These are phyloP conservation scores for Celastrina argiolus DNA, from an alignment of 2,888 invertebrate genomes.

Conservation along the genomic window DNA sequence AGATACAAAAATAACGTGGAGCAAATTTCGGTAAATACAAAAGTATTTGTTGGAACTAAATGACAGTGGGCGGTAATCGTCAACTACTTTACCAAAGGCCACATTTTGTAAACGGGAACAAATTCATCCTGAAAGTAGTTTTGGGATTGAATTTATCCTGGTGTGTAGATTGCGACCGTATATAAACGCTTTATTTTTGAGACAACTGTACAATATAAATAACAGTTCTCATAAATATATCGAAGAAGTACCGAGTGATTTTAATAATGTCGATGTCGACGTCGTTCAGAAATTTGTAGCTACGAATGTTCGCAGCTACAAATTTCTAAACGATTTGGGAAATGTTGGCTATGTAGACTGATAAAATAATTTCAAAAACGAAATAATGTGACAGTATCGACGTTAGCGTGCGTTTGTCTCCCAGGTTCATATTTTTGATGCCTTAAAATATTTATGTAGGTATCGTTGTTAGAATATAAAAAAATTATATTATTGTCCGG, in stretches of 20 bases:
- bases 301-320: background rate
- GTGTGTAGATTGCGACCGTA: background rate
- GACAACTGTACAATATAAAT: background rate
- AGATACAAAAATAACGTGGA: background rate
- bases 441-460: conserved; percentile 21
- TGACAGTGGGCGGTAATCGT: background rate
- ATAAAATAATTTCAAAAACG: background rate
- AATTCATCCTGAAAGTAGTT: background rate
- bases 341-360: background rate
- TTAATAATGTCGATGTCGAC: background rate
- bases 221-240: background rate
- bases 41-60: background rate
- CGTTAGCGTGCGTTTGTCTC: background rate
- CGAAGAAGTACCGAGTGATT: background rate
- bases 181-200: background rate
- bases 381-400: background rate
- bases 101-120: background rate
- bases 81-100: background rate
- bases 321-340: no score
- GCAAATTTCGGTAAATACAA: background rate
- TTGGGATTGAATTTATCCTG: background rate
- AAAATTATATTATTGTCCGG: conserved; percentile 15
- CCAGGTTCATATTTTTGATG: conserved; percentile 18
- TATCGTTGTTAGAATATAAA: conserved; percentile 20
- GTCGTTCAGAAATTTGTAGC: background rate